phyloP scores from a whole-genome alignment of 2,113 vertebrate species.

The Malurus melanocephalus region DNA sequence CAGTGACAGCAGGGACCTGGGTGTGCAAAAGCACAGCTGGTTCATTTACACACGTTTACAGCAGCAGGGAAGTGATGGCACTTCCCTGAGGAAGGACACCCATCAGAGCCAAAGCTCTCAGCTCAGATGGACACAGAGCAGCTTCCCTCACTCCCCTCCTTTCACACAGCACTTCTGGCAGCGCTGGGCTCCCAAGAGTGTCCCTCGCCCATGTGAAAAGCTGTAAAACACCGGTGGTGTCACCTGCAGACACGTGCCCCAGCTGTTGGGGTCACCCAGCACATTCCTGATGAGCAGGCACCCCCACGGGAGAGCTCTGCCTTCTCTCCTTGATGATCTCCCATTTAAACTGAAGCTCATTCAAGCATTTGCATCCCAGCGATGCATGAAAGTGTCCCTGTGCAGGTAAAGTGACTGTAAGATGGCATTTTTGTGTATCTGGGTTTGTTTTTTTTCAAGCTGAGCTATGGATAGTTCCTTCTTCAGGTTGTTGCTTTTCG shows the following conservation, averaged over 20 bases:
- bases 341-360: slow-evolving; percentile 9
- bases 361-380: neutral
- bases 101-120: neutral
- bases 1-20: no score
- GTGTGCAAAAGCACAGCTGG: neutral
- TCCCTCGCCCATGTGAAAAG: neutral
- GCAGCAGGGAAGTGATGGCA: neutral
- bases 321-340: neutral
- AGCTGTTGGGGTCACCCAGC: neutral
- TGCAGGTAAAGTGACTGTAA: slow-evolving; percentile 8
- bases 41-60: neutral
- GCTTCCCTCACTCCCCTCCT: neutral
- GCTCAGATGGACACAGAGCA: neutral
- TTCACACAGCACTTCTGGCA: neutral
- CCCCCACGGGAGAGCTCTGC: neutral
- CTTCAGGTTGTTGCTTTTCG: neutral
- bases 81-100: neutral
- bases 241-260: neutral
- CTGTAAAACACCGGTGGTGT: neutral
- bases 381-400: slow-evolving; percentile 15
- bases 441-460: neutral
- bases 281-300: neutral
- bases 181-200: neutral
- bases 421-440: neutral
- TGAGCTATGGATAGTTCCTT: neutral